Evolutionary conservation across 2,797 vertebrate genomes (phyloP).

Genomic region (Schizopygopsis malacanthus): DNA sequence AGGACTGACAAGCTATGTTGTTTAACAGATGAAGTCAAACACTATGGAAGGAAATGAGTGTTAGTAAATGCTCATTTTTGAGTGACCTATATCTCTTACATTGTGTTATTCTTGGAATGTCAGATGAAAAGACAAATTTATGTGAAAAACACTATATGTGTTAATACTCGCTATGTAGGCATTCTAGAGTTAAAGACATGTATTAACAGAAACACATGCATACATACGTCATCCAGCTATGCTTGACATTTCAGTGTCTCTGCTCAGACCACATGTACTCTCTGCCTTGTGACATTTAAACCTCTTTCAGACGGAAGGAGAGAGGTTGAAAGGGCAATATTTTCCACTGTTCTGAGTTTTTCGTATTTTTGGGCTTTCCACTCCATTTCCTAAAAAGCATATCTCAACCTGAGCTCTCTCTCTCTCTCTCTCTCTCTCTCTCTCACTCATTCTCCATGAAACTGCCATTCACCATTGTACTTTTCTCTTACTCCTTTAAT

Average conservation of each 20-base stretch:
- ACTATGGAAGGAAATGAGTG: neutral
- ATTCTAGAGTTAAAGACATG: constrained; percentile 20
- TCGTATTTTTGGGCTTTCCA: constrained; percentile 30
- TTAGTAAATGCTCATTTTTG: neutral
- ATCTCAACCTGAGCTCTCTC: neutral
- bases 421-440: neutral
- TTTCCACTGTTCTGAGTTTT: constrained; percentile 42
- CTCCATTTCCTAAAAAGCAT: constrained; percentile 37
- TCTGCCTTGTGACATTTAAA: constrained; percentile 76
- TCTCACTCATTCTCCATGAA: neutral
- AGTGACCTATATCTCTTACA: neutral
- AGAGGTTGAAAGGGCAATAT: constrained; percentile 36
- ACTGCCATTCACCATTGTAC: neutral
- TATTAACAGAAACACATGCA: neutral
- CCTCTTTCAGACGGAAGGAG: constrained; percentile 46
- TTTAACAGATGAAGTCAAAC: neutral
- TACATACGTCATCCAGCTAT: constrained; percentile 62
- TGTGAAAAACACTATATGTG: no score
- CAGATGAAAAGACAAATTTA: neutral
- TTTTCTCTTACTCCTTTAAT: constrained; percentile 27
- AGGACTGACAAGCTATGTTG: neutral
- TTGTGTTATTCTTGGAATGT: neutral
- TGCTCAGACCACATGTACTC: constrained; percentile 68
- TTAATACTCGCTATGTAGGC: neutral
- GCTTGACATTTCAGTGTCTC: constrained; percentile 76